Conservation (phyloP, 2,113 vertebrate genomes). For the Mobula birostris region DNA sequence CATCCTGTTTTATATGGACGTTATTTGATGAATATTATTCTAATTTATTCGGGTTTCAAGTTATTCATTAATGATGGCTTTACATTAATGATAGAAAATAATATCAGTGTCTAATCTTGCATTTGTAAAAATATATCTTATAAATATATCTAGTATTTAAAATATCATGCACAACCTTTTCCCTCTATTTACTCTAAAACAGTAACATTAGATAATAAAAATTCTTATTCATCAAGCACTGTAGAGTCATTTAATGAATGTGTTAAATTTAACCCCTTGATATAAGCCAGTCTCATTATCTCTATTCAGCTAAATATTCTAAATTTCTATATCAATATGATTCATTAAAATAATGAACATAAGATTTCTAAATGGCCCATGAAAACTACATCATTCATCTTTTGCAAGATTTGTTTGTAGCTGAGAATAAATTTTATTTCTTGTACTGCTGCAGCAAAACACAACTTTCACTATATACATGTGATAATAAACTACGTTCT, state of each 20-base stretch:
- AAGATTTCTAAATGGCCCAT: too few species aligned
- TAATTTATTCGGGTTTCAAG: neutral
- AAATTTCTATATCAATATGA: neutral
- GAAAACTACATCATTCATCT: too few species aligned
- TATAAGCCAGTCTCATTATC: neutral
- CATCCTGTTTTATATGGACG: neutral
- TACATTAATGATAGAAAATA: neutral
- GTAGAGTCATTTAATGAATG: slow-evolving; percentile 30
- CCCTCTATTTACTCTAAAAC: neutral
- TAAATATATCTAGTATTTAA: neutral
- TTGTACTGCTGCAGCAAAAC: too few species aligned
- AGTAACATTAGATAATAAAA: slow-evolving; percentile 23
- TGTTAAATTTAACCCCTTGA: neutral
- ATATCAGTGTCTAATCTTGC: neutral
- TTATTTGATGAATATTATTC: neutral
- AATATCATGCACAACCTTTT: slow-evolving; percentile 21
- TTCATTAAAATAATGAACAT: slow-evolving; percentile 5
- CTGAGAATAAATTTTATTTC: too few species aligned
- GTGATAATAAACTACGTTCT: too few species aligned
- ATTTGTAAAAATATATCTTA: neutral
- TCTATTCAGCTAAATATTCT: too few species aligned
- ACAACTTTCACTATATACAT: too few species aligned
- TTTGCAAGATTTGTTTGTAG: too few species aligned
- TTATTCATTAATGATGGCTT: neutral
- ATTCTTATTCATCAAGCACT: neutral